These are phyloP conservation scores for Tachystola acroxantha DNA, from an alignment of 2,888 invertebrate species.

Conservation along the genomic window DNA sequence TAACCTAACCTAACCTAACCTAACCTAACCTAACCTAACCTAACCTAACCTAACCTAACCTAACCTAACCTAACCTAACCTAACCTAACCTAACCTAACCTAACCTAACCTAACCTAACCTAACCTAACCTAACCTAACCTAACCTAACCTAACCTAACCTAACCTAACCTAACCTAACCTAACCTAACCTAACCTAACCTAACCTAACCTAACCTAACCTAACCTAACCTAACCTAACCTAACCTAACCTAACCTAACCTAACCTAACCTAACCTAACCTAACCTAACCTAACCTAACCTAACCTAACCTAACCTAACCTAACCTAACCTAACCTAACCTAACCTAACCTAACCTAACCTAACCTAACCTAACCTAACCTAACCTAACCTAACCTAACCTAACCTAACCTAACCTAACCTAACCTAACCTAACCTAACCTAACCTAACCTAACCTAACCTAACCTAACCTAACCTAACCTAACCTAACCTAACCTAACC, in stretches of 20 bases:
- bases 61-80: constrained; percentile 7
- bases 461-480: constrained; percentile 19
- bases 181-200: constrained; percentile 5
- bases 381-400: constrained; percentile 16
- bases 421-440: constrained; percentile 6
- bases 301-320: constrained; percentile 1
- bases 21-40: constrained; percentile 9
- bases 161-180: constrained; percentile 3
- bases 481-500: constrained; percentile 20
- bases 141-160: constrained; percentile 2
- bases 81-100: constrained; percentile 6
- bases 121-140: constrained; percentile 4
- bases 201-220: constrained; percentile 4
- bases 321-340: constrained; percentile 19
- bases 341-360: constrained; percentile 17
- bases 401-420: constrained; percentile 5
- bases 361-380: constrained; percentile 16
- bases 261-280: neutral
- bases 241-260: constrained; percentile 1
- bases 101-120: constrained; percentile 2
- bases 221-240: constrained; percentile 6
- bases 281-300: neutral
- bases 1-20: constrained; percentile 14
- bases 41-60: constrained; percentile 8
- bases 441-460: constrained; percentile 11